phyloP scores from a whole-genome alignment of 2,888 invertebrate species.

The Amaurobius ferox region DNA sequence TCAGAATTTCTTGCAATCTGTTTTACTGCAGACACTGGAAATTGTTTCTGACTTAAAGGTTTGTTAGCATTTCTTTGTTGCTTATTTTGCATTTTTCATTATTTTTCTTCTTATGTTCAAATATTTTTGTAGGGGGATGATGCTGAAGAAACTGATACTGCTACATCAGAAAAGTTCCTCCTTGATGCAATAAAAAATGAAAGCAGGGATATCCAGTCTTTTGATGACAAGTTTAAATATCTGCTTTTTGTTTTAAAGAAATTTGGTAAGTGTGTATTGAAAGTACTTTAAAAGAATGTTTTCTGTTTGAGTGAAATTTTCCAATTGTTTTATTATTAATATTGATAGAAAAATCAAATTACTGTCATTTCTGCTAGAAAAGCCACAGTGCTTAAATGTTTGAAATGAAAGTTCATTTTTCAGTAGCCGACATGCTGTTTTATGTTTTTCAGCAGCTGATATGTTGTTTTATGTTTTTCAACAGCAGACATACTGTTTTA shows the following conservation, averaged over 20 bases:
- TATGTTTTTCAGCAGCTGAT: no score
- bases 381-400: no score
- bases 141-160: neutral
- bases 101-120: neutral
- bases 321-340: no score
- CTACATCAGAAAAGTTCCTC: neutral
- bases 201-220: neutral
- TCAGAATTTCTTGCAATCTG: constrained; percentile 15
- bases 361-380: no score
- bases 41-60: neutral
- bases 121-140: constrained; percentile 1
- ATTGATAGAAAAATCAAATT: no score
- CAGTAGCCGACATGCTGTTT: no score
- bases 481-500: no score
- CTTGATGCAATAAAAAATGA: constrained; percentile 1
- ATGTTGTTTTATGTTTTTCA: no score
- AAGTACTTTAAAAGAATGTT: no score
- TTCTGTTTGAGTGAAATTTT: no score
- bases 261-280: neutral
- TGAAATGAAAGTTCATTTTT: no score
- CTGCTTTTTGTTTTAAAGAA: neutral
- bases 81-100: neutral
- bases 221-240: neutral
- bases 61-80: neutral
- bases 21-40: constrained; percentile 14